Conservation (phyloP, 1,140 invertebrate species). For the Pseudomyrmex flavicornis region DNA sequence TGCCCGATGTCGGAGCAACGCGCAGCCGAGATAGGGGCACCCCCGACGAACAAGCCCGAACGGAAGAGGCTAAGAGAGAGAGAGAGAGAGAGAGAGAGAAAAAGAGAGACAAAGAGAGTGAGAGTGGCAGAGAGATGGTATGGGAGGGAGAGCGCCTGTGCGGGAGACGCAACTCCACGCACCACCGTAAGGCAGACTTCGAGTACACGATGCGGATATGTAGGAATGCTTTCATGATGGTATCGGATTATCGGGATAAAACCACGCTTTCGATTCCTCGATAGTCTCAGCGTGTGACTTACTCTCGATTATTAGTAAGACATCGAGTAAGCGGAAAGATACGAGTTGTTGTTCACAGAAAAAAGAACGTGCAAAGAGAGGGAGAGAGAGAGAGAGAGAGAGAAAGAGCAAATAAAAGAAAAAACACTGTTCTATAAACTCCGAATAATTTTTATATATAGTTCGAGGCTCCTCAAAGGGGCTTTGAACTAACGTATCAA, state of each 20-base stretch:
- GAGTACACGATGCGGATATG: constrained; percentile 2
- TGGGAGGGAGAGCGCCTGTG: constrained; percentile 30
- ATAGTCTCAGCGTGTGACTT: background rate
- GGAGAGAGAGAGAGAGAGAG: too few species aligned
- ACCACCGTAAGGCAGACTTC: constrained; percentile 25
- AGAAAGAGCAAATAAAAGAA: too few species aligned
- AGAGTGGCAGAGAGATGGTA: too few species aligned
- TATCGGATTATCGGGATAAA: background rate
- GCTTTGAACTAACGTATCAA: background rate
- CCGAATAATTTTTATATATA: background rate
- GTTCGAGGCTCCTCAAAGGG: background rate
- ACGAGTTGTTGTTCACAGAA: too few species aligned
- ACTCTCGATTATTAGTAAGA: background rate
- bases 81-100: background rate
- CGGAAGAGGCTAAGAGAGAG: background rate
- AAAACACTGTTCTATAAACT: background rate
- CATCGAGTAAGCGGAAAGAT: too few species aligned
- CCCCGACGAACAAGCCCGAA: constrained; percentile 42
- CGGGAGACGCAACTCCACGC: constrained; percentile 41
- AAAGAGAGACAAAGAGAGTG: background rate
- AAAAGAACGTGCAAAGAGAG: too few species aligned
- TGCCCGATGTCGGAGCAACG: constrained; percentile 42
- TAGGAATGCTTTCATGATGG: constrained; percentile 4
- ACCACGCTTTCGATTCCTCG: background rate
- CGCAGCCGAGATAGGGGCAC: constrained; percentile 27